phyloP scores from a whole-genome alignment of 1,140 invertebrate species.

The Holotrichia oblita region DNA sequence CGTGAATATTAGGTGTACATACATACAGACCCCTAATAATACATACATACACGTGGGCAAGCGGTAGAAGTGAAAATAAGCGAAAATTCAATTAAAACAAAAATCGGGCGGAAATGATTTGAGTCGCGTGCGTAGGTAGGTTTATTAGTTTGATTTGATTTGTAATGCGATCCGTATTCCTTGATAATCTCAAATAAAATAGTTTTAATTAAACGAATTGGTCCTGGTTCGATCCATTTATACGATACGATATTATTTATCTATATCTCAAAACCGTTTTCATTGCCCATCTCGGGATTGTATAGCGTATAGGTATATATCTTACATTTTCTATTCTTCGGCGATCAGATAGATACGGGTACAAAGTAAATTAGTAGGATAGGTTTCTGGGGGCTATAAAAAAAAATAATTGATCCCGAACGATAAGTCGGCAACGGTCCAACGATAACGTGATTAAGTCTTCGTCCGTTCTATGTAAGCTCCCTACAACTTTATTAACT shows the following conservation, averaged over 20 bases:
- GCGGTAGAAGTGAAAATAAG: background rate
- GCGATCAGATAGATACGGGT: background rate
- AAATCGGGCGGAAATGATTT: background rate
- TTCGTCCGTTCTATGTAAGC: background rate
- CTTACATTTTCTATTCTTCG: background rate
- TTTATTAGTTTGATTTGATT: background rate
- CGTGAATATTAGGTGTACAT: background rate
- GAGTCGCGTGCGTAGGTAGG: background rate
- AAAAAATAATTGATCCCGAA: slow-evolving; percentile 10
- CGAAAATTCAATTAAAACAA: background rate
- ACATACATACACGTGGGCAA: background rate
- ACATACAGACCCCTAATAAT: background rate
- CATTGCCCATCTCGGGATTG: no score
- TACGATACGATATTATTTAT: background rate
- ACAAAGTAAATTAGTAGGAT: slow-evolving; percentile 10
- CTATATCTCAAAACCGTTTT: no score
- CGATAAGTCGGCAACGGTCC: background rate
- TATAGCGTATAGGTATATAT: background rate
- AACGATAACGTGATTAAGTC: slow-evolving; percentile 13
- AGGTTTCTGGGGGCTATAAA: background rate
- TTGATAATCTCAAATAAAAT: background rate
- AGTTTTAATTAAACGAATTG: background rate
- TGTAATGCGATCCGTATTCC: background rate
- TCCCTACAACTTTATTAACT: slow-evolving; percentile 12
- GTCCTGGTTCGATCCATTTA: background rate